Evolutionary conservation across 2,888 invertebrate species (phyloP).

Genomic region (Heliconius ismenius): DNA sequence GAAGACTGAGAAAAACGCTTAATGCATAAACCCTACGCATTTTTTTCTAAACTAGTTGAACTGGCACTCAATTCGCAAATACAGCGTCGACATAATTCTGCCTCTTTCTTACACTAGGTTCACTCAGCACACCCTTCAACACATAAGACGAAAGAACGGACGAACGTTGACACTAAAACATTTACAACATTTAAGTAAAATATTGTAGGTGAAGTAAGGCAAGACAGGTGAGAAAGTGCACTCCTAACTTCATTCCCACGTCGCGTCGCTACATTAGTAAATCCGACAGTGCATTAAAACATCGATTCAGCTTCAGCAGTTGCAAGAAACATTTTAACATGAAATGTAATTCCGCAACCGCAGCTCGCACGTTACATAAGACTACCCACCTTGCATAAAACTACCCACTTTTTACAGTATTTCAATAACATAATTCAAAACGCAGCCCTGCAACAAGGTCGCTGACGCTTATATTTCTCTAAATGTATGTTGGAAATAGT

Average conservation of each 20-base stretch:
- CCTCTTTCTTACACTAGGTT: too few species aligned
- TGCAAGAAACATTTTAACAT: slow-evolving; percentile 13
- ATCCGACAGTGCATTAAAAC: background rate
- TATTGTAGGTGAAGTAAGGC: background rate
- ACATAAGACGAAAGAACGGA: too few species aligned
- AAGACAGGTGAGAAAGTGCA: background rate
- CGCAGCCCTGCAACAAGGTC: slow-evolving; percentile 11
- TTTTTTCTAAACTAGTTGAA: too few species aligned
- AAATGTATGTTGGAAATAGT: slow-evolving; percentile 25
- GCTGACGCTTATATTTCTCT: slow-evolving; percentile 24
- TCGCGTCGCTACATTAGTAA: background rate
- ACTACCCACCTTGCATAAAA: slow-evolving; percentile 34
- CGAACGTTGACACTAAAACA: too few species aligned
- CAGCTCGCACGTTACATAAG: slow-evolving; percentile 26
- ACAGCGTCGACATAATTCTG: too few species aligned
- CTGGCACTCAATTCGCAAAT: too few species aligned
- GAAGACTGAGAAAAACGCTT: too few species aligned
- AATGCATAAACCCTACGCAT: too few species aligned
- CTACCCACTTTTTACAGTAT: slow-evolving; percentile 32
- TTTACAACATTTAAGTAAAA: too few species aligned
- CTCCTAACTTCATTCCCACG: background rate
- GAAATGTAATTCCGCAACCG: slow-evolving; percentile 16
- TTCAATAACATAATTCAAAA: slow-evolving; percentile 20
- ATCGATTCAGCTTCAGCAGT: background rate
- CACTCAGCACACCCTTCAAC: too few species aligned